Conservation (phyloP, 2,797 vertebrate species). For the Acanthurus tractus region DNA sequence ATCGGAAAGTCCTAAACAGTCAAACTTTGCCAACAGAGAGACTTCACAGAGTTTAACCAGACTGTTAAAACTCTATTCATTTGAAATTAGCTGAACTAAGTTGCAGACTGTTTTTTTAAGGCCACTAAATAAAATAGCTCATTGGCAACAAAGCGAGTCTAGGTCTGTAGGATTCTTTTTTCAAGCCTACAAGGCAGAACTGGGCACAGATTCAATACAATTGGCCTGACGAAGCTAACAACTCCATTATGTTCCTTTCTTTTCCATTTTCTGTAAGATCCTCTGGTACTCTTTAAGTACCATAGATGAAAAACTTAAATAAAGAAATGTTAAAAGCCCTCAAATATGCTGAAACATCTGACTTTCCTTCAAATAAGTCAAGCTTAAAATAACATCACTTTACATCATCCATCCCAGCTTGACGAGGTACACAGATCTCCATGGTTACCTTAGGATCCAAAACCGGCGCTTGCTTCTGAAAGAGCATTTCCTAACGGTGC, state of each 20-base stretch:
- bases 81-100: conserved; percentile 21
- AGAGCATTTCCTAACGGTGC: conserved; percentile 72
- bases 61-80: conserved; percentile 1
- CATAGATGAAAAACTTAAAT: conserved; percentile 12
- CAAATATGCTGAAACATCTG: conserved; percentile 45
- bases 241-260: conserved; percentile 5
- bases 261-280: conserved; percentile 13
- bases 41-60: conserved; percentile 34
- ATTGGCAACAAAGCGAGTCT: conserved; percentile 5
- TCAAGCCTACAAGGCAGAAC: conserved; percentile 9
- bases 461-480: conserved; percentile 71
- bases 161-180: conserved; percentile 6
- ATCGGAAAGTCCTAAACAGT: conserved; percentile 38
- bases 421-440: conserved; percentile 63
- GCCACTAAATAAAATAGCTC: conserved; percentile 19
- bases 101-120: conserved; percentile 20
- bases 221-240: conserved; percentile 2
- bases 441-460: conserved; percentile 79
- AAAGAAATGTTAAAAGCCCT: conserved; percentile 26
- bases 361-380: conserved; percentile 39
- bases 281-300: neutral
- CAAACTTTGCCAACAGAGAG: conserved; percentile 23
- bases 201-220: conserved; percentile 9
- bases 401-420: conserved; percentile 56
- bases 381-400: conserved; percentile 64